Evolutionary conservation across 2,888 invertebrate genomes (phyloP).

Genomic region (Parapristionchus giblindavisi): DNA sequence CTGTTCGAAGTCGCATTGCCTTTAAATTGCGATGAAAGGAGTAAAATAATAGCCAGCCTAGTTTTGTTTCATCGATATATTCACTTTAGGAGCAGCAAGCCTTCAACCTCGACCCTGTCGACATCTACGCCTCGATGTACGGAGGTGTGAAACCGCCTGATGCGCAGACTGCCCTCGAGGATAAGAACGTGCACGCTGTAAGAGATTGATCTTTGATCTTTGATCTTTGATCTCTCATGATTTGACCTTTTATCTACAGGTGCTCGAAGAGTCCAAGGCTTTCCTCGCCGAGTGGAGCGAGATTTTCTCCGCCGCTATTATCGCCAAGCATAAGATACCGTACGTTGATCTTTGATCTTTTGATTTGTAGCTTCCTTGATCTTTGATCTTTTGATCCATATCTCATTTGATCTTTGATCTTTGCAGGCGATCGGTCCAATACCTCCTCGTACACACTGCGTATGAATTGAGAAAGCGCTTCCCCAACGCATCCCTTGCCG

Average conservation of each 20-base stretch:
- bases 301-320: slow-evolving; percentile 49
- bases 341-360: slow-evolving; percentile 32
- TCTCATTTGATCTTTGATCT: neutral
- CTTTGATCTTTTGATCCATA: too few relatives aligned
- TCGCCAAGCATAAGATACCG: slow-evolving; percentile 49
- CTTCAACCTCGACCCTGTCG: slow-evolving; percentile 53
- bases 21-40: too few relatives aligned
- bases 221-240: neutral
- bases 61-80: too few relatives aligned
- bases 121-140: slow-evolving; percentile 45
- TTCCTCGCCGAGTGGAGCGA: slow-evolving; percentile 60
- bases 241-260: too few relatives aligned
- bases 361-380: slow-evolving; percentile 18
- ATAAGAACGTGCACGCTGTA: slow-evolving; percentile 44
- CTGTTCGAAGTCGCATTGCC: too few relatives aligned
- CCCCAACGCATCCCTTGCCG: slow-evolving; percentile 47
- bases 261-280: slow-evolving; percentile 53
- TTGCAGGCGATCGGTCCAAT: slow-evolving; percentile 49
- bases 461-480: slow-evolving; percentile 49
- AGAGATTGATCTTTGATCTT: slow-evolving; percentile 18
- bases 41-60: too few relatives aligned
- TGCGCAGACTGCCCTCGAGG: slow-evolving; percentile 48
- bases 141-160: slow-evolving; percentile 39
- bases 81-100: slow-evolving; percentile 39
- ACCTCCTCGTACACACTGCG: slow-evolving; percentile 50